Evolutionary conservation across 2,888 invertebrate genomes (phyloP).

Genomic region (Chironomus riparius): DNA sequence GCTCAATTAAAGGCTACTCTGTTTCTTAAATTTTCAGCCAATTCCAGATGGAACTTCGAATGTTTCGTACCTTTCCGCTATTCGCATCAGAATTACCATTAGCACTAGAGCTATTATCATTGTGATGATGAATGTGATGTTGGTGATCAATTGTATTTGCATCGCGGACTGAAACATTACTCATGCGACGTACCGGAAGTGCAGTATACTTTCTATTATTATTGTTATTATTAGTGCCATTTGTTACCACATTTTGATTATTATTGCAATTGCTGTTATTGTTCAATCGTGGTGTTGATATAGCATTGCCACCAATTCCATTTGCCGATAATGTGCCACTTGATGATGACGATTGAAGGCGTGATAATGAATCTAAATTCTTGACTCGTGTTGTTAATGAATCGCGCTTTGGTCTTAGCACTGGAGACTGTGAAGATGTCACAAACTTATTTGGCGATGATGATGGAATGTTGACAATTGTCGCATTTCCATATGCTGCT

Average conservation of each 20-base stretch:
- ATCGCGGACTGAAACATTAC: conserved; percentile 39
- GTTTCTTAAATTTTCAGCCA: conserved; percentile 40
- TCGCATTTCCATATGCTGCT: conserved; percentile 30
- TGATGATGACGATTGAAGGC: conserved; percentile 34
- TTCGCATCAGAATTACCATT: conserved; percentile 36
- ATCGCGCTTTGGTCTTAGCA: conserved; percentile 43
- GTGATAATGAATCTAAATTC: conserved; percentile 46
- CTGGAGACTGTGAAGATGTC: conserved; percentile 39
- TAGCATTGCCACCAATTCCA: too few relatives aligned
- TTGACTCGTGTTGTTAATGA: conserved; percentile 47
- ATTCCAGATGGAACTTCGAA: conserved; percentile 43
- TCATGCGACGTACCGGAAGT: conserved; percentile 34
- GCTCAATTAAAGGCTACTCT: background rate
- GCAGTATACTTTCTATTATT: conserved; percentile 29
- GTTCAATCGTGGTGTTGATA: background rate
- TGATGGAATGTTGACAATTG: conserved; percentile 29
- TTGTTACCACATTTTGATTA: conserved; percentile 20
- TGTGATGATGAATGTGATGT: background rate
- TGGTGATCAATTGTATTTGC: background rate
- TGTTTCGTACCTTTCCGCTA: conserved; percentile 44
- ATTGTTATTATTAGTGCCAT: conserved; percentile 18
- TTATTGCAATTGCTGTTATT: background rate
- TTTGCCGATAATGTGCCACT: background rate
- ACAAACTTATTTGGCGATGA: conserved; percentile 35
- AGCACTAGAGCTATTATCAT: conserved; percentile 30